Evolutionary conservation across 2,797 vertebrate species (phyloP).

Genomic region (Coluber constrictor): DNA sequence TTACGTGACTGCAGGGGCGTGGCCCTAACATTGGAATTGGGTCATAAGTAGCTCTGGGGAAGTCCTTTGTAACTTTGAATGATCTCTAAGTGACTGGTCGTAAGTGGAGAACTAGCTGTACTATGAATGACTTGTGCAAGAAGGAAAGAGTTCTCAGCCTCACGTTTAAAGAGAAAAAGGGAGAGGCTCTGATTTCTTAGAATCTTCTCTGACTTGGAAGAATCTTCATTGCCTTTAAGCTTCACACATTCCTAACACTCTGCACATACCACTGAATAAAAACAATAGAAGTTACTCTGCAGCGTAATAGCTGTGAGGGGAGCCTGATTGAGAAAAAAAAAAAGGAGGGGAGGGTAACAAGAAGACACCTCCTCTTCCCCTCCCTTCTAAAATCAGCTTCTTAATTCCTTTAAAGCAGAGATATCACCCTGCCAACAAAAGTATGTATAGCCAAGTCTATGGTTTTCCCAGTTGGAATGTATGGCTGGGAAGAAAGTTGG

Average conservation of each 20-base stretch:
- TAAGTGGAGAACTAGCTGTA: neutral
- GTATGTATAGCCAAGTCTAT: no score
- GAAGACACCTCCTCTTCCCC: neutral
- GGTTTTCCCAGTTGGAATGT: no score
- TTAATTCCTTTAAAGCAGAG: neutral
- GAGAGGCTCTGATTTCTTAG: neutral
- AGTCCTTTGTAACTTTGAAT: neutral
- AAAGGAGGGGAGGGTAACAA: neutral
- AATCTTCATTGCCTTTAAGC: neutral
- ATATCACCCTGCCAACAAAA: no score
- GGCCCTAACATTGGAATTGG: neutral
- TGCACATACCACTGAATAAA: neutral
- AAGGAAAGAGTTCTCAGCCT: neutral
- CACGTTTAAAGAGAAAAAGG: neutral
- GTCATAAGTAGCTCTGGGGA: neutral
- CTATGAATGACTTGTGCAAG: neutral
- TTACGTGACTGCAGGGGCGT: neutral
- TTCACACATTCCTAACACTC: neutral
- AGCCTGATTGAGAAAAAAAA: neutral
- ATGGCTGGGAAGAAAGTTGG: no score
- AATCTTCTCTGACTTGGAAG: neutral
- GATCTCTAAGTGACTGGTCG: neutral
- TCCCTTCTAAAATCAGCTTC: neutral
- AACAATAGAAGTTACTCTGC: neutral
- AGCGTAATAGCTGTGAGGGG: neutral